Evolutionary conservation across 1,140 invertebrate genomes (phyloP).

Genomic region (Drosophila parabipectinata): DNA sequence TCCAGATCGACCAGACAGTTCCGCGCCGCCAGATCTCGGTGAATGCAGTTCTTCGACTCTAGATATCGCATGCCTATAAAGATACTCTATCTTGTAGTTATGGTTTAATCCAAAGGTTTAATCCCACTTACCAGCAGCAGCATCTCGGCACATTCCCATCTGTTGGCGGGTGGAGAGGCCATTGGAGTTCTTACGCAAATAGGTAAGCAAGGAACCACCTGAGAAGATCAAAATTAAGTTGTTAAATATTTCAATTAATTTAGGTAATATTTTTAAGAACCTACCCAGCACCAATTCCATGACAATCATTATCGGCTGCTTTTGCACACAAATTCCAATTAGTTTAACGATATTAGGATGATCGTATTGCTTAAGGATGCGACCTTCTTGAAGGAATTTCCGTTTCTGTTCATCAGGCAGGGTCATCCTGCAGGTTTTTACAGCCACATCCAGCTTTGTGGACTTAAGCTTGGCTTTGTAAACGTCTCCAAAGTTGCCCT

Average conservation of each 20-base stretch:
- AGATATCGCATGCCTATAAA: constrained; percentile 94
- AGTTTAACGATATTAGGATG: constrained; percentile 98
- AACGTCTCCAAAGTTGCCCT: constrained; percentile 99
- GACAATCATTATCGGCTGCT: constrained; percentile 99
- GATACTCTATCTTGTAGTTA: not conserved
- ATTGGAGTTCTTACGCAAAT: constrained; percentile 91
- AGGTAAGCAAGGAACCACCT: constrained; percentile 96
- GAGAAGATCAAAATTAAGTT: constrained; percentile 42
- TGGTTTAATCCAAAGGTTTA: not conserved
- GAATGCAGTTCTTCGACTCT: constrained; percentile 98
- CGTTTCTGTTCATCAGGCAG: constrained; percentile 97
- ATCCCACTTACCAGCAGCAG: constrained; percentile 89
- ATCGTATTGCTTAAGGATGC: constrained; percentile 98
- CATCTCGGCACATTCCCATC: constrained; percentile 96
- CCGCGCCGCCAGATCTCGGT: constrained; percentile 96
- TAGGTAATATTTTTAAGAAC: not conserved
- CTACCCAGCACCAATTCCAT: constrained; percentile 89
- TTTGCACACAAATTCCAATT: constrained; percentile 99
- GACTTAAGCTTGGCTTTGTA: constrained; percentile 95
- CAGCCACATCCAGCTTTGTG: constrained; percentile 94
- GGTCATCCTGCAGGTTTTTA: constrained; percentile 97
- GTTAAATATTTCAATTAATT: not conserved
- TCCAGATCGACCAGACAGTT: constrained; percentile 93
- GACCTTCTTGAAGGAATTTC: constrained; percentile 97
- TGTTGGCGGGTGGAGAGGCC: constrained; percentile 89